A percentile compares a stretch with the other conserved stretches of the same genome.
Conservation (phyloP, 92 coral and sea anemone species). For the Diadumene lineata region DNA sequence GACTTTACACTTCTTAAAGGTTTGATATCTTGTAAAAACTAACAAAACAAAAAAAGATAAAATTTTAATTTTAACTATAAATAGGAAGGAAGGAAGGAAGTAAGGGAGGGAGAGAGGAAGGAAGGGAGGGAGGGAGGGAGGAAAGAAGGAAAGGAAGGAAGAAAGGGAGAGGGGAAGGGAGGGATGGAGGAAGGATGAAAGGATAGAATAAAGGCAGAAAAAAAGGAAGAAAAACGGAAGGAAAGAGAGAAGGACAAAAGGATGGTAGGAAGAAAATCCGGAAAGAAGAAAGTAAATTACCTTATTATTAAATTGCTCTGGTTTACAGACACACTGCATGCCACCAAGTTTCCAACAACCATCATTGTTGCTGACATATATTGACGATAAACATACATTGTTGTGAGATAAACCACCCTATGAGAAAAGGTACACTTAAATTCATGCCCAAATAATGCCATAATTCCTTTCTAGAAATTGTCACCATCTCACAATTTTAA, state of each 20-base stretch:
- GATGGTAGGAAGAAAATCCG: not conserved
- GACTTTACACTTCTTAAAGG: conserved; percentile 61
- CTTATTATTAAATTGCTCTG: conserved; percentile 71
- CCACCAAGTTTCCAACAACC: conserved; percentile 93
- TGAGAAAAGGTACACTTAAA: too few species aligned
- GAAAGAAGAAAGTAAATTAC: conserved; percentile 26
- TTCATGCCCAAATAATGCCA: too few species aligned
- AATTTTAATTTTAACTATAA: not conserved
- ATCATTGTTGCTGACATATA: conserved; percentile 84
- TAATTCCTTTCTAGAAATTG: too few species aligned
- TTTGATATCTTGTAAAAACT: conserved; percentile 69
- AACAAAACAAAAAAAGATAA: not conserved
- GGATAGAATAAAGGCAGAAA: not conserved
- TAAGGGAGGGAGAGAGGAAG: not conserved
- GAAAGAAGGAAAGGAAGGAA: not conserved
- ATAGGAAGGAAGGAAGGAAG: not conserved
- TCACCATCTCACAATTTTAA: too few species aligned
- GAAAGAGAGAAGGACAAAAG: not conserved
- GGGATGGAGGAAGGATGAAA: not conserved
- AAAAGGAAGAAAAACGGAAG: not conserved
- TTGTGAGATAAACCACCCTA: conserved; percentile 95
- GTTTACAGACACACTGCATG: conserved; percentile 84
- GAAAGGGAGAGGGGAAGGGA: not conserved
- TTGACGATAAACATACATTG: conserved; percentile 72
- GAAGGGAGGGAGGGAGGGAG: not conserved